phyloP scores from a whole-genome alignment of 2,888 invertebrate genomes.

The Drosophila meridionalis region DNA sequence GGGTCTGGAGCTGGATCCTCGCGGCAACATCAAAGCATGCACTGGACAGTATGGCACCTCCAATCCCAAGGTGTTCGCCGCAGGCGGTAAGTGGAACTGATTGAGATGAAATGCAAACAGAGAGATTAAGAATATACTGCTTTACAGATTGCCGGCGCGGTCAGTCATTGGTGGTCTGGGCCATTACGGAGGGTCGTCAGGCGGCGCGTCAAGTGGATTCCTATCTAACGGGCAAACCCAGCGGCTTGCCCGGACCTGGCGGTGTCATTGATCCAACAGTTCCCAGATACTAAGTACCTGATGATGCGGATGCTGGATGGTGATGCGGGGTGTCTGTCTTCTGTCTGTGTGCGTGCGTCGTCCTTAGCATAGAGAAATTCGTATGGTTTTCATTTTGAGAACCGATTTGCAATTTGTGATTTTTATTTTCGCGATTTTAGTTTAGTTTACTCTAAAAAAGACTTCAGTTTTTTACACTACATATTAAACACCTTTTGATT shows the following conservation, averaged over 20 bases:
- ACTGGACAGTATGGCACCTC: slow-evolving; percentile 92
- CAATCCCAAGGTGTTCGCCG: slow-evolving; percentile 95
- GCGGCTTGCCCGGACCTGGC: slow-evolving; percentile 95
- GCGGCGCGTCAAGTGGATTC: slow-evolving; percentile 97
- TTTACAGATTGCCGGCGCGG: slow-evolving; percentile 96
- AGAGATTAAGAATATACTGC: neutral
- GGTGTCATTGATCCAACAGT: slow-evolving; percentile 89
- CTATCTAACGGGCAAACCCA: slow-evolving; percentile 90
- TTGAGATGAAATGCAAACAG: neutral
- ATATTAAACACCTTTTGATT: slow-evolving; percentile 60
- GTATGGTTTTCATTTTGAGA: slow-evolving; percentile 38
- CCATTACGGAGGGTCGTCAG: slow-evolving; percentile 98
- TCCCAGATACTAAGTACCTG: slow-evolving; percentile 65
- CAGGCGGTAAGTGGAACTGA: slow-evolving; percentile 90
- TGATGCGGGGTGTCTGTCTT: slow-evolving; percentile 48
- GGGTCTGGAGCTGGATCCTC: slow-evolving; percentile 93
- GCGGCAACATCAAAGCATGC: slow-evolving; percentile 95
- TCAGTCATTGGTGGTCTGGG: slow-evolving; percentile 99
- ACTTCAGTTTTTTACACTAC: slow-evolving; percentile 72
- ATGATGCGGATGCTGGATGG: slow-evolving; percentile 27
- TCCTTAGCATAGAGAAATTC: slow-evolving; percentile 67
- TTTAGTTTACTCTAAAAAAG: slow-evolving; percentile 71
- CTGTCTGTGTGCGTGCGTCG: slow-evolving; percentile 70
- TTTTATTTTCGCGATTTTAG: slow-evolving; percentile 78
- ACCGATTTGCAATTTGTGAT: slow-evolving; percentile 71